Evolutionary conservation across 2,113 vertebrate species (phyloP).

Genomic region (Laticauda laticaudata): DNA sequence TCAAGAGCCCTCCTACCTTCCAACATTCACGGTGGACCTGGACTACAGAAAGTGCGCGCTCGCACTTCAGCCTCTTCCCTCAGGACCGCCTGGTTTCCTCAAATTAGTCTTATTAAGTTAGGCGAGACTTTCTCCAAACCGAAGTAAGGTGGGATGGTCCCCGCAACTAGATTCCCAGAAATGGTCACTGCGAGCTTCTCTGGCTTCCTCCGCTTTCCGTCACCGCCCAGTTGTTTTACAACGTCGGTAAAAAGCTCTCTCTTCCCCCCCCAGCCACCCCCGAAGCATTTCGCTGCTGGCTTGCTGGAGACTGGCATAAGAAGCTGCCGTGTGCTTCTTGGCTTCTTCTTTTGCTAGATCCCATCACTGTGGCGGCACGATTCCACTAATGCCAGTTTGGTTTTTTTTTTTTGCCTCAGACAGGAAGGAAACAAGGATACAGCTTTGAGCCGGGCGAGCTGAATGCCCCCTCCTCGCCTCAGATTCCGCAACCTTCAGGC

Average conservation of each 20-base stretch:
- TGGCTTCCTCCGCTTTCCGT: background rate
- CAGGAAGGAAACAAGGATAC: background rate
- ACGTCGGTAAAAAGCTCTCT: background rate
- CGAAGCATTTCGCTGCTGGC: background rate
- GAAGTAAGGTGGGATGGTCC: background rate
- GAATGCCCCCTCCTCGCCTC: background rate
- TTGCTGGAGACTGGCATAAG: background rate
- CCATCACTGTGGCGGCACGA: background rate
- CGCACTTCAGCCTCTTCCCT: background rate
- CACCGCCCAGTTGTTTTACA: slow-evolving; percentile 4
- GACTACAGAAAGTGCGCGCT: background rate
- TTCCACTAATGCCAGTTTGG: background rate
- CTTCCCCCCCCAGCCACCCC: too few relatives aligned
- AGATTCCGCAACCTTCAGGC: background rate
- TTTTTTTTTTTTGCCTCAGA: background rate
- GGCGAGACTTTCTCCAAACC: background rate
- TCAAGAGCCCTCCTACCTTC: background rate
- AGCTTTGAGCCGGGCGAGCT: background rate
- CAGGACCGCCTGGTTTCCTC: background rate
- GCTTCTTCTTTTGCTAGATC: background rate
- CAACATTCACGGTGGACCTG: background rate
- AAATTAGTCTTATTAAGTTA: background rate
- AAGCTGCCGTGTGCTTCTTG: too few relatives aligned
- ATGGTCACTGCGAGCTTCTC: background rate
- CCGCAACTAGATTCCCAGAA: background rate